A percentile compares a stretch with the other conserved stretches of the same genome.
Evolutionary conservation across 2,888 invertebrate genomes (phyloP).

Genomic region (Cacoxenus indagator): DNA sequence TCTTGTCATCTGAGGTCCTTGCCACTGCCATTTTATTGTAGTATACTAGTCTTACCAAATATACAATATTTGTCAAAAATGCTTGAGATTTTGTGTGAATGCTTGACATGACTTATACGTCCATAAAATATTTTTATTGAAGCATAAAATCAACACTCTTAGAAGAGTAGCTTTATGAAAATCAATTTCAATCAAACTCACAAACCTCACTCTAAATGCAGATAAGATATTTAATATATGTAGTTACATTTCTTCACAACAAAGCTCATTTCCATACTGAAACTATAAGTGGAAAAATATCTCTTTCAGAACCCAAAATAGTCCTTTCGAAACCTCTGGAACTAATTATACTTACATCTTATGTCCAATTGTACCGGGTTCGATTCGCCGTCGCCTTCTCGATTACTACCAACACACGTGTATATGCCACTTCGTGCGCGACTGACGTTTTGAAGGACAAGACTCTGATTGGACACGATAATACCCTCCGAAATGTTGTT

Average conservation of each 20-base stretch:
- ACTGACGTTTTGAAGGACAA: slow-evolving; percentile 89
- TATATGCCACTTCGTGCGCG: slow-evolving; percentile 84
- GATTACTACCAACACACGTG: slow-evolving; percentile 89
- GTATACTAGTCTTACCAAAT: background rate
- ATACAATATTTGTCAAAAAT: slow-evolving; percentile 19
- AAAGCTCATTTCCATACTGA: no score
- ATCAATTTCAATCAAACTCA: background rate
- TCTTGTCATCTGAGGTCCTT: background rate
- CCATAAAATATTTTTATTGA: slow-evolving; percentile 19
- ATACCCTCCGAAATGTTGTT: slow-evolving; percentile 86
- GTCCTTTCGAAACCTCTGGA: no score
- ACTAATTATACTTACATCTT: slow-evolving; percentile 78
- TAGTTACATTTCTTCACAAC: no score
- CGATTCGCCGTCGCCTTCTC: slow-evolving; percentile 89
- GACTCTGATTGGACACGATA: slow-evolving; percentile 89
- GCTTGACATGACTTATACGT: slow-evolving; percentile 10
- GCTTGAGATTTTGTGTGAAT: slow-evolving; percentile 5
- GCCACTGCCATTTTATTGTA: background rate
- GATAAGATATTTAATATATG: no score
- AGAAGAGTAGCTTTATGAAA: slow-evolving; percentile 30
- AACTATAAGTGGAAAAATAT: no score
- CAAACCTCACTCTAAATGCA: background rate
- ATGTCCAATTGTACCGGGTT: slow-evolving; percentile 87
- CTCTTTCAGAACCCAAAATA: no score
- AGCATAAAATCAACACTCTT: slow-evolving; percentile 23